Evolutionary conservation across 2,113 vertebrate species (phyloP).

Genomic region (Dicaeum eximium): DNA sequence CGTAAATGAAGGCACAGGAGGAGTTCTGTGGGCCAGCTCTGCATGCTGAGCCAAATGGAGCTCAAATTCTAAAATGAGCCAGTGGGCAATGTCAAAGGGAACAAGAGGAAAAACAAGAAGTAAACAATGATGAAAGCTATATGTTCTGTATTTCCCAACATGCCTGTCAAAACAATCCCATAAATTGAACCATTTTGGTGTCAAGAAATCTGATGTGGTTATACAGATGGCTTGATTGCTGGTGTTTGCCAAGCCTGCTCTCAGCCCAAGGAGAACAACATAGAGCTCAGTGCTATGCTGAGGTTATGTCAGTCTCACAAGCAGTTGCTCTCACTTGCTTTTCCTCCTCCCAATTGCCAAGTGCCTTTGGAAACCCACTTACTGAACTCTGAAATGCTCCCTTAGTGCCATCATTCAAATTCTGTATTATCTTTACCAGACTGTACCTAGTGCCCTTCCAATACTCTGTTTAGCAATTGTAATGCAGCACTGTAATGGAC

Average conservation of each 20-base stretch:
- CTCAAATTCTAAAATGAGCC: not conserved
- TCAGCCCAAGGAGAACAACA: conserved; percentile 22
- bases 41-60: conserved; percentile 11
- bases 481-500: conserved; percentile 32
- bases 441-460: conserved; percentile 34
- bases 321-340: conserved; percentile 23
- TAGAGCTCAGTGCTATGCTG: not conserved
- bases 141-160: conserved; percentile 47
- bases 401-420: not conserved
- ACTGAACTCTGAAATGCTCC: not conserved
- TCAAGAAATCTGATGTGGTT: conserved; percentile 2
- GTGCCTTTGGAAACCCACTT: conserved; percentile 4
- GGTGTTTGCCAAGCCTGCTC: not conserved
- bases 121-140: conserved; percentile 25
- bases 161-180: conserved; percentile 32
- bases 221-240: conserved; percentile 34
- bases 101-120: conserved; percentile 17
- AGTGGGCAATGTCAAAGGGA: conserved; percentile 33
- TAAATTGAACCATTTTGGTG: conserved; percentile 31
- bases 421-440: conserved; percentile 4
- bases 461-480: conserved; percentile 37
- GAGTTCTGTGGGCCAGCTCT: not conserved
- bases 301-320: conserved; percentile 25
- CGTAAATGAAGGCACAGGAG: not conserved
- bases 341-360: not conserved